phyloP scores from a whole-genome alignment of 2,888 invertebrate genomes.

The Tipula lateralis region DNA sequence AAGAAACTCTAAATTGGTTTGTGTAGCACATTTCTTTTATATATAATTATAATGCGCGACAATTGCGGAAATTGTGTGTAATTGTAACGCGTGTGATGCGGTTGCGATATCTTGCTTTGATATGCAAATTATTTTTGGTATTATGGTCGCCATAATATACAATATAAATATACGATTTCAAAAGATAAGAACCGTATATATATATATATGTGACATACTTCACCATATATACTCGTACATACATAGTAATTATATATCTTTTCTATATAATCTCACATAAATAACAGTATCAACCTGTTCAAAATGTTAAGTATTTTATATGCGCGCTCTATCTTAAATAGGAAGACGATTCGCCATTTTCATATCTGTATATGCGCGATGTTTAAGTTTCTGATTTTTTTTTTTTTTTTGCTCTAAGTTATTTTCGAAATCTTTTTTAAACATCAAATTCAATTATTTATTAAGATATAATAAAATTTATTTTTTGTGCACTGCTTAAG shows the following conservation, averaged over 20 bases:
- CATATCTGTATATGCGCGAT: background rate
- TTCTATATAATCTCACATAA: background rate
- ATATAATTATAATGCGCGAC: background rate
- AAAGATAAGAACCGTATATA: background rate
- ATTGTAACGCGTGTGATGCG: background rate
- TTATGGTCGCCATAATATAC: background rate
- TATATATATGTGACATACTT: background rate
- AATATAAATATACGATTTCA: background rate
- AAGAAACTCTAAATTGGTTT: background rate
- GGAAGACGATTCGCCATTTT: background rate
- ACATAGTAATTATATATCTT: background rate
- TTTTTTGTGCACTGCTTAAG: background rate
- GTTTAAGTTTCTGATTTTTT: background rate
- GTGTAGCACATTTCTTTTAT: background rate
- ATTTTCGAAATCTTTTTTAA: constrained; percentile 11
- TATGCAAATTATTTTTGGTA: background rate
- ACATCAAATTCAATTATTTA: constrained; percentile 24
- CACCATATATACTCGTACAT: background rate
- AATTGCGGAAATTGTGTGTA: background rate
- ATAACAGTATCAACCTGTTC: constrained; percentile 15
- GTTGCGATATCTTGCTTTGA: background rate
- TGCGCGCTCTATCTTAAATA: constrained; percentile 11
- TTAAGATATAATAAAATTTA: background rate
- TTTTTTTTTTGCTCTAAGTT: background rate
- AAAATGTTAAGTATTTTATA: background rate